phyloP scores from a whole-genome alignment of 2,888 invertebrate species.

The Diplolepis rosae region DNA sequence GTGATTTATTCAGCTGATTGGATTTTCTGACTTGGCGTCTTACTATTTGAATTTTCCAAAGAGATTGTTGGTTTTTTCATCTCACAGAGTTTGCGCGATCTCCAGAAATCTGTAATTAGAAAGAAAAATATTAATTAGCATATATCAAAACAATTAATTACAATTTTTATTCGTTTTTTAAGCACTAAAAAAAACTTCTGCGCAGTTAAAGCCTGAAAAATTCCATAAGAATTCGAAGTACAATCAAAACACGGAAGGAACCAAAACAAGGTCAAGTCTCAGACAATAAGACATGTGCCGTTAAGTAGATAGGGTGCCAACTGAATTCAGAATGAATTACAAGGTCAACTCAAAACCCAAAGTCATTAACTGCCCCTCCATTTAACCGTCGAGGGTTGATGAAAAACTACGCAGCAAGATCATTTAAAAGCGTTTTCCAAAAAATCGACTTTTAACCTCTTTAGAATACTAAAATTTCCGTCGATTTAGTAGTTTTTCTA shows the following conservation, averaged over 20 bases:
- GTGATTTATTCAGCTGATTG: background rate
- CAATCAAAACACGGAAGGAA: background rate
- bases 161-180: background rate
- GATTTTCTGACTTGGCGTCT: slow-evolving; percentile 56
- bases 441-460: background rate
- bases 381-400: background rate
- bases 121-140: background rate
- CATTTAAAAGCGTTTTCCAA: background rate
- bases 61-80: slow-evolving; percentile 56
- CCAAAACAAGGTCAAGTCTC: slow-evolving; percentile 6
- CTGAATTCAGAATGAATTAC: slow-evolving; percentile 17
- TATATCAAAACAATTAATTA: background rate
- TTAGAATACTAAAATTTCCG: too few species aligned
- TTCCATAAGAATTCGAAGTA: background rate
- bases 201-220: background rate
- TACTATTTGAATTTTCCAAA: slow-evolving; percentile 50
- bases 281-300: slow-evolving; percentile 13
- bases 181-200: background rate
- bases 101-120: slow-evolving; percentile 67
- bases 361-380: background rate
- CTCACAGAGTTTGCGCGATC: slow-evolving; percentile 64
- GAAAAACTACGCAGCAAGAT: background rate
- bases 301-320: slow-evolving; percentile 4
- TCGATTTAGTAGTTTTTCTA: too few species aligned
- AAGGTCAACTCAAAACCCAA: slow-evolving; percentile 7